Conservation (phyloP, 2,113 vertebrate genomes). For the Tamias sibiricus region DNA sequence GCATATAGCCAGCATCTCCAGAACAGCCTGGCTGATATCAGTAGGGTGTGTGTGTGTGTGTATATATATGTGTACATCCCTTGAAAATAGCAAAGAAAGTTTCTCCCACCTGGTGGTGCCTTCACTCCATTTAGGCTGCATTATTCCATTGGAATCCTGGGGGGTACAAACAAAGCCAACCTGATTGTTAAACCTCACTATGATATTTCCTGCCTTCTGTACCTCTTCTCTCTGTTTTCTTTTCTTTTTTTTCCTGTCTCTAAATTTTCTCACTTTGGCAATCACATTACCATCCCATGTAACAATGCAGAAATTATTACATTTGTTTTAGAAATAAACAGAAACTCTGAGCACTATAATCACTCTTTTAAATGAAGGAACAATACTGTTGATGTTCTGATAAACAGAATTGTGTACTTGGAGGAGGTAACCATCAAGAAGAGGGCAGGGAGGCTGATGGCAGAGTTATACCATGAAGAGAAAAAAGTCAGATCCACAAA, state of each 20-base stretch:
- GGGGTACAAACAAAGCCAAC: not conserved
- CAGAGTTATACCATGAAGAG: not conserved
- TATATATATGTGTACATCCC: not conserved
- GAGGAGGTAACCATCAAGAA: not conserved
- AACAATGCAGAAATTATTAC: not conserved
- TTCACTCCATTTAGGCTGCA: not conserved
- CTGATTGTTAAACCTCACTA: not conserved
- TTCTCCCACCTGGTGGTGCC: not conserved
- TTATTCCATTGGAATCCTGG: too few relatives aligned
- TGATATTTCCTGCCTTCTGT: not conserved
- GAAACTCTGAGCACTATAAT: not conserved
- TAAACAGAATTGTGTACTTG: not conserved
- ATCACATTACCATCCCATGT: not conserved
- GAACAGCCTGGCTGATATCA: not conserved
- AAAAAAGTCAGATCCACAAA: not conserved
- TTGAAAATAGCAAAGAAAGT: not conserved
- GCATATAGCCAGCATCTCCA: constrained; percentile 28
- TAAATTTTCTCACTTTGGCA: not conserved
- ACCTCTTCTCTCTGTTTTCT: not conserved
- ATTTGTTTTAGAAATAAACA: not conserved
- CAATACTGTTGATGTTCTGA: not conserved
- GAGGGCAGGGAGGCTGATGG: not conserved
- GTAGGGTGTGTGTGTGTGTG: not conserved
- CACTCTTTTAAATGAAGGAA: not conserved
- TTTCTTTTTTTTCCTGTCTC: not conserved